A percentile compares a stretch with the other conserved stretches of the same genome.
These are phyloP conservation scores for Amphibalanus amphitrite DNA, from an alignment of 1,140 invertebrate genomes.

Conservation along the genomic window DNA sequence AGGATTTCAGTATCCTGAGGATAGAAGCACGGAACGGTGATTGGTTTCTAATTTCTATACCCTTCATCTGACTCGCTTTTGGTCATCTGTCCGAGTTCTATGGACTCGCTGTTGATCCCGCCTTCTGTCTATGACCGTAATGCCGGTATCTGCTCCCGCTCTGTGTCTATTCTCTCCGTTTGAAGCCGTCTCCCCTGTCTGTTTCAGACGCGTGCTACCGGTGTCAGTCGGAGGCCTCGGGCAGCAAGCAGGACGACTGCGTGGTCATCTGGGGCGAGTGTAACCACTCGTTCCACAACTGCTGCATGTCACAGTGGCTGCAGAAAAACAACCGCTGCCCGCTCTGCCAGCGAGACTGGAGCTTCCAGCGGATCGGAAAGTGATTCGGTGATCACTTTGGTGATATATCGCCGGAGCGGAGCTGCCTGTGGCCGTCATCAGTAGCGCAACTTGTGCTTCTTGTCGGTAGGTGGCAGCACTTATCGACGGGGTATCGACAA, in stretches of 20 bases:
- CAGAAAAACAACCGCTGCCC: conserved; percentile 94
- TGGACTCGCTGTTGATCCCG: too few relatives aligned
- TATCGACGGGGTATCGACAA: too few relatives aligned
- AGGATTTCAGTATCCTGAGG: too few relatives aligned
- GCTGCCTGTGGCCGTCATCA: background rate
- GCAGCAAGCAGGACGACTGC: conserved; percentile 52
- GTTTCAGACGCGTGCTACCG: conserved; percentile 25
- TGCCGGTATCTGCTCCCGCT: too few relatives aligned
- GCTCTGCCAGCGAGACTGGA: conserved; percentile 96
- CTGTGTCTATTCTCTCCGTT: too few relatives aligned
- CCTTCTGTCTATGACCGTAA: too few relatives aligned
- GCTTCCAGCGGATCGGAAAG: conserved; percentile 84
- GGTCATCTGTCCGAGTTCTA: too few relatives aligned
- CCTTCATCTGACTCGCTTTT: too few relatives aligned
- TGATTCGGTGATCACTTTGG: background rate
- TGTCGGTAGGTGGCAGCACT: too few relatives aligned
- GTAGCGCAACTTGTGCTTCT: background rate
- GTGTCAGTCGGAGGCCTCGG: conserved; percentile 18
- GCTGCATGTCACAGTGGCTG: conserved; percentile 80
- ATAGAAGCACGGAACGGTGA: too few relatives aligned
- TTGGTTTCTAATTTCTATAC: too few relatives aligned
- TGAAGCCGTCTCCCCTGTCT: too few relatives aligned
- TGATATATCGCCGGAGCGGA: background rate
- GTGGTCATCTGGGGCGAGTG: conserved; percentile 92
- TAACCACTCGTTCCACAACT: conserved; percentile 95